Conservation (phyloP, 2,797 vertebrate genomes). For the Basileuterus tristriatus region DNA sequence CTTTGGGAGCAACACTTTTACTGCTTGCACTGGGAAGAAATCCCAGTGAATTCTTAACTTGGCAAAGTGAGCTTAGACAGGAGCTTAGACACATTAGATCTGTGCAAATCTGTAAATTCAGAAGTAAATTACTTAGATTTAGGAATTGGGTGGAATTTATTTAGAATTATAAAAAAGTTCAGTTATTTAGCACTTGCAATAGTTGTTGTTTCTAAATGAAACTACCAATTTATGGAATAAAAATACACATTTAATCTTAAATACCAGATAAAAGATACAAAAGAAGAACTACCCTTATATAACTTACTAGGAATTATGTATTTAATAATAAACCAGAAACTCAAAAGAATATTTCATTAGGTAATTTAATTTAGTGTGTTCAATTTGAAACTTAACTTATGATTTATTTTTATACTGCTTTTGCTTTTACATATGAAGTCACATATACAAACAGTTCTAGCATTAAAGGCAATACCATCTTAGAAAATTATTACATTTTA, state of each 20-base stretch:
- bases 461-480: constrained; percentile 15
- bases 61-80: background rate
- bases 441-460: constrained; percentile 31
- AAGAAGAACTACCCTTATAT: background rate
- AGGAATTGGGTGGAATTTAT: background rate
- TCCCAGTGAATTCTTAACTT: background rate
- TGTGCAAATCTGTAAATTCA: background rate
- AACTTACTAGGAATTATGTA: background rate
- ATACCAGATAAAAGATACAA: background rate
- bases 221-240: background rate
- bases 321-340: constrained; percentile 33
- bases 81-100: background rate
- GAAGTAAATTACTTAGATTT: background rate
- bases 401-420: constrained; percentile 38
- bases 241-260: background rate
- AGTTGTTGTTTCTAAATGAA: background rate
- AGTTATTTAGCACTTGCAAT: background rate
- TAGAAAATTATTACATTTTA: constrained; percentile 33
- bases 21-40: background rate
- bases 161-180: background rate
- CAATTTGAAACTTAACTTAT: constrained; percentile 1
- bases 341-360: background rate
- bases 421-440: constrained; percentile 33
- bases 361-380: constrained; percentile 40
- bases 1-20: background rate